Base-by-base conservation (phyloP, 1,140 invertebrate genomes). In the Caenorhabditis briggsae region DNA sequence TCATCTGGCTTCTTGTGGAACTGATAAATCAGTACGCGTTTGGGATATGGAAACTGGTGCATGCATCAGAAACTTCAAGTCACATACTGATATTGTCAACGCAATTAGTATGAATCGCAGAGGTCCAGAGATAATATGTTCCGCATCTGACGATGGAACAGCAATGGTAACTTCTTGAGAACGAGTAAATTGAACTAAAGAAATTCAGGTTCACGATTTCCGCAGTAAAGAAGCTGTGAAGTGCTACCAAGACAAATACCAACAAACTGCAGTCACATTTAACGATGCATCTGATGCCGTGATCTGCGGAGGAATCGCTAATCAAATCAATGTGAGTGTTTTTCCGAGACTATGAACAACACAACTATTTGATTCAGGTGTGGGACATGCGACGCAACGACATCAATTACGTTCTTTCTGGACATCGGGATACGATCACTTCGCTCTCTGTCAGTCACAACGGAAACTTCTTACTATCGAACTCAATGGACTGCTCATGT, bases 331-430 rank as follows among this genome's bases (percentile, higher is more conserved):
- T 94, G 96, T 95, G 12, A 25, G 50, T n/a, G 56, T 20, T 2
- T 11, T 14, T 5, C 11, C 50, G 5, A 53, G 16, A 14, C 50
- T 20, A 58, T 14, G 8, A 58, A 58, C 18, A 53, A 5, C 1
- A 12, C 0, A 53, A 53, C 16, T 53, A 53, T 12, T 53, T 53
- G 2, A 23, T 64, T 43, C 56, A 84, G 83, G 83, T 84, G 1
- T 99, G 97, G 97, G 98, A 99, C 93, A 94, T 98, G 33, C 94
- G 97, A 70, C 98, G 96, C 92, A 96, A 96, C 92, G 95, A 95
- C 83, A 93, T 97, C 50, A 92, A 97, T 0, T 97, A 97, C 91
- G 95, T 94, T 90, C 94, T 99, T 91, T 94, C 95, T 90, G 96
- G 93, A 94, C 97, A 99, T 90, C 95, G 95, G 0, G 98, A 99